Evolutionary conservation across 2,888 invertebrate genomes (phyloP).

Genomic region (Melinaea menophilus): DNA sequence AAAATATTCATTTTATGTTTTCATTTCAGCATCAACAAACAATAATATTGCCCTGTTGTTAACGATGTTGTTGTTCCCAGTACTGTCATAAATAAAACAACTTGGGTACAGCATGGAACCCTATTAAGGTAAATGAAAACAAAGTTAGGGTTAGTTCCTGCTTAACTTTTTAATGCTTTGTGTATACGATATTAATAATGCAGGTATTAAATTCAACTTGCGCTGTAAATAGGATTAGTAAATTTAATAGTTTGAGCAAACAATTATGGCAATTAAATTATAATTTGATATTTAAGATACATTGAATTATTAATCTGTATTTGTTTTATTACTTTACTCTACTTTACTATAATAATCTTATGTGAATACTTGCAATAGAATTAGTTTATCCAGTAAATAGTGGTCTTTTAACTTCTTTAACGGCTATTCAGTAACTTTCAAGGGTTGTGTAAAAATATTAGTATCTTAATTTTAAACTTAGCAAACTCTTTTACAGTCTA

Average conservation of each 20-base stretch:
- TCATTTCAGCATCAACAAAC: not conserved
- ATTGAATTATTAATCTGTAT: too few relatives aligned
- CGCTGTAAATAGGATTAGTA: not conserved
- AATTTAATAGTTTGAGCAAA: not conserved
- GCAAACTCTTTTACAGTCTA: too few relatives aligned
- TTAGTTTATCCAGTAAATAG: too few relatives aligned
- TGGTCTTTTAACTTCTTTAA: too few relatives aligned
- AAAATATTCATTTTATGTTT: not conserved
- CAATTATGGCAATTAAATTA: not conserved
- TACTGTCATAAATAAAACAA: conserved; percentile 29
- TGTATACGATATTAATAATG: conserved; percentile 7
- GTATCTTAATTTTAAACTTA: too few relatives aligned
- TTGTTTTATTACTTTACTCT: too few relatives aligned
- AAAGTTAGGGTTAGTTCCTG: conserved; percentile 25
- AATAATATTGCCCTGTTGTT: conserved; percentile 19
- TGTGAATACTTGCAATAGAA: too few relatives aligned
- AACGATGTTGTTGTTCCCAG: conserved; percentile 18
- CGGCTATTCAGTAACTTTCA: too few relatives aligned
- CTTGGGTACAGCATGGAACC: conserved; percentile 24
- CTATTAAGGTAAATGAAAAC: conserved; percentile 27
- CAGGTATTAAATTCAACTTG: conserved; percentile 3
- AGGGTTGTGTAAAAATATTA: too few relatives aligned
- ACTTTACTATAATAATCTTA: too few relatives aligned
- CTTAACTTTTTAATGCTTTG: conserved; percentile 25
- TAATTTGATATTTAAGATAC: not conserved